phyloP scores from a whole-genome alignment of 2,888 invertebrate genomes.

The Eupithecia subfuscata region DNA sequence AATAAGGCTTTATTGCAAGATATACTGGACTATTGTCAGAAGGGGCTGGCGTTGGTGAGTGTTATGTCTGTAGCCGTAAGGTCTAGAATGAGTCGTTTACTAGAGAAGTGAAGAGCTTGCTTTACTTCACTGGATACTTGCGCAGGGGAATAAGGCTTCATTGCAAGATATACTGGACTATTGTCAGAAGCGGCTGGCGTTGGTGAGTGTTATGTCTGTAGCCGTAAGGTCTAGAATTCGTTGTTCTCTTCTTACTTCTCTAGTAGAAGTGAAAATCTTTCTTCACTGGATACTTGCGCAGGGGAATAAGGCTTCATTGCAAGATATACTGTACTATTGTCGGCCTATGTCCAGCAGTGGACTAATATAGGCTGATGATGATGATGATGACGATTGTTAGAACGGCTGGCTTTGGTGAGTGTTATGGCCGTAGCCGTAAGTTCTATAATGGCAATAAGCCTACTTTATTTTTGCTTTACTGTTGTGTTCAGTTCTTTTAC shows the following conservation, averaged over 20 bases:
- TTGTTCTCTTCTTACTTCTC: slow-evolving; percentile 80
- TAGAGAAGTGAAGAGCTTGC: slow-evolving; percentile 78
- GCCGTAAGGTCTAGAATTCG: not conserved
- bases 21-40: slow-evolving; percentile 90
- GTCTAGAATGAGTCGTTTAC: not conserved
- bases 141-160: slow-evolving; percentile 91
- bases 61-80: not conserved
- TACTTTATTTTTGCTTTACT: too few species aligned
- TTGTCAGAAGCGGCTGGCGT: slow-evolving; percentile 88
- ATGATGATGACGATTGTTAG: too few species aligned
- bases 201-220: slow-evolving; percentile 2
- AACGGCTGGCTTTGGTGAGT: too few species aligned
- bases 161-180: slow-evolving; percentile 91
- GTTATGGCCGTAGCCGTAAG: not conserved
- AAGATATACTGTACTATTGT: slow-evolving; percentile 91
- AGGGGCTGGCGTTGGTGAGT: slow-evolving; percentile 81
- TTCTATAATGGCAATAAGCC: not conserved
- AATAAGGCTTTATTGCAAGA: slow-evolving; percentile 90
- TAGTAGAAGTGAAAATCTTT: slow-evolving; percentile 75
- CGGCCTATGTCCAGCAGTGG: too few species aligned
- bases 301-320: slow-evolving; percentile 90
- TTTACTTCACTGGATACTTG: slow-evolving; percentile 89
- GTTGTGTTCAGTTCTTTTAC: not conserved
- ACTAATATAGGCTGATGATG: too few species aligned
- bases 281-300: slow-evolving; percentile 92